Conservation (phyloP, 2,888 invertebrate species). For the Trichogramma dendrolimi region DNA sequence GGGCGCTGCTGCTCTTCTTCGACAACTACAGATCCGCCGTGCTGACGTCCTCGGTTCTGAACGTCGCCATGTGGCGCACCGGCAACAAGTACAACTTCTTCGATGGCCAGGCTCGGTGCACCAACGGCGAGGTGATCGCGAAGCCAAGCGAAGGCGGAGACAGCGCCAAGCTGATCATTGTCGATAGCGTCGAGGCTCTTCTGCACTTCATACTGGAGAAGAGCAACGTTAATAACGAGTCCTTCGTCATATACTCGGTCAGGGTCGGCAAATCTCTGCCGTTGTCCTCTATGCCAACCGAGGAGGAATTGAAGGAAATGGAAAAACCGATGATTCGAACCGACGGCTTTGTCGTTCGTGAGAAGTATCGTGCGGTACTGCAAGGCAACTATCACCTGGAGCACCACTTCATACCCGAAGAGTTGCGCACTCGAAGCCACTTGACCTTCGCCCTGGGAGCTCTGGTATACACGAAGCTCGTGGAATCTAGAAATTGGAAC, state of each 20-base stretch:
- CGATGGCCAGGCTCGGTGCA: conserved; percentile 42
- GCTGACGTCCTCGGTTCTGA: conserved; percentile 40
- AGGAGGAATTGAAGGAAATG: conserved; percentile 27
- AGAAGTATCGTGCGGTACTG: conserved; percentile 40
- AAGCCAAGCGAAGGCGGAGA: conserved; percentile 26
- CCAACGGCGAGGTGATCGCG: conserved; percentile 34
- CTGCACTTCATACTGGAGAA: conserved; percentile 44
- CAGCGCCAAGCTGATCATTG: conserved; percentile 42
- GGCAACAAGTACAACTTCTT: conserved; percentile 40
- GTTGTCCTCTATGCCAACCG: conserved; percentile 25
- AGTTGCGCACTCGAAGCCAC: conserved; percentile 39
- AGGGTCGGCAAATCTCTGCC: conserved; percentile 31
- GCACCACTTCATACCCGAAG: conserved; percentile 36
- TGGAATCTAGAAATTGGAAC: conserved; percentile 45
- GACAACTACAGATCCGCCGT: conserved; percentile 38
- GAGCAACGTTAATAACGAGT: conserved; percentile 41
- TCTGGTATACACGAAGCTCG: conserved; percentile 42
- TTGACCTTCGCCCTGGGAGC: conserved; percentile 42
- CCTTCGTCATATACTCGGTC: conserved; percentile 41
- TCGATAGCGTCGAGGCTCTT: conserved; percentile 39
- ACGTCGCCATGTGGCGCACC: conserved; percentile 45
- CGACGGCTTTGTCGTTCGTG: conserved; percentile 40
- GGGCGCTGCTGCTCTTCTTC: conserved; percentile 44
- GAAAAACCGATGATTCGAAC: conserved; percentile 35
- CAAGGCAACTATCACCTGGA: conserved; percentile 43